Base-by-base conservation (phyloP, 1,140 invertebrate species). In the Ylistrum balloti region DNA sequence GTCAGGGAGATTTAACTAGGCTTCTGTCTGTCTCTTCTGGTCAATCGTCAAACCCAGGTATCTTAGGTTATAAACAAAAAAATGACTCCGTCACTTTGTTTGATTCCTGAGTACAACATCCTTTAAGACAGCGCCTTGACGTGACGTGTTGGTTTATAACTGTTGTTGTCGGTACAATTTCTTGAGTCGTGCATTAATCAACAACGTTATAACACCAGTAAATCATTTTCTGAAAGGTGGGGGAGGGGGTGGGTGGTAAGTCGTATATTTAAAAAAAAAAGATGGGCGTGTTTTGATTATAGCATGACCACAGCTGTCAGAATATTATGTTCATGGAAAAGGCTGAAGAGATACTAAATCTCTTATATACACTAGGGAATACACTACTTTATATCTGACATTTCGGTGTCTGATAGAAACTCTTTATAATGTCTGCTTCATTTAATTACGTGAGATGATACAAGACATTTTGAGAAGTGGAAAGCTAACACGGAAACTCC, bases 401-500 rank as follows among this genome's bases (percentile, higher is more conserved):
- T 13, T 9, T 17, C 28, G 5, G 22, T 74, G 5, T 74, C 15
- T 74, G 0, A 74, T 74, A 28, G 3, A 28, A 5, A 7, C 22
- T 74, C 22, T 74, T n/a, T 74, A 28, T 17, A 28, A 28, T 74
- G 56, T 74, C 22, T 74, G 28, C 56, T 74, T n/a, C 22, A 74
- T 74, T 74, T 74, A 74, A 74, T 74, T n/a, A 74, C 56, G 56
- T 74, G 56, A 74, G 56, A 74, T 74, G 3, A 74, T 5, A 74
- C 56, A 11, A n/a, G 56, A 74, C 56, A 74, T 17, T 28, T 1
- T 28, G 56, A 74, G 22, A 74, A 74, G 56, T 28, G 15, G 56
- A 5, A n/a, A 74, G n/a, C 56, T 74, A 74, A 74, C 17, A n/a
- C 22, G 56, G 28, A 22, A 74, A n/a, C 22, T 28, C 56, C 56